Base-by-base conservation (phyloP, 2,888 invertebrate species). In the Norana najaformis region DNA sequence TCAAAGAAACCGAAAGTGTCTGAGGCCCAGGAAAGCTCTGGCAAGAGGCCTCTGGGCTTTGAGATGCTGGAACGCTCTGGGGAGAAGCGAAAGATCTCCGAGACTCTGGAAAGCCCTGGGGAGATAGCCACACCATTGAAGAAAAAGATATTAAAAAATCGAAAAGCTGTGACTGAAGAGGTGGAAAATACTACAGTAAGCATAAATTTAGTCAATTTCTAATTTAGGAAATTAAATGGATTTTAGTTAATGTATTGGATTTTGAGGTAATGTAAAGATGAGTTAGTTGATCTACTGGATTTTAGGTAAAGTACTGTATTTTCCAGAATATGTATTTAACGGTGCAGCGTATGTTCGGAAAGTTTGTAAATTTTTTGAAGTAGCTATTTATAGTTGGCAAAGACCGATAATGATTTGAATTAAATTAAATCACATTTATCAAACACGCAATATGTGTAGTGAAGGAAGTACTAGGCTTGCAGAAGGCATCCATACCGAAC, bases 111-210 rank as follows among this genome's bases (percentile, higher is more conserved):
- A 85, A 8, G 37, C 16, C 35, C 35, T 23, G 37, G 35, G 18
- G 69, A 69, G n/a, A 1, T 13, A 69, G 30, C 69, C 69, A 69
- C 69, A 8, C 36, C 13, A 23, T 14, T 85, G 36, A 85, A 36
- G 85, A 85, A 85, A 85, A 85, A 36, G 85, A 37, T 36, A 85
- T n/a, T 85, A 20, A 85, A 37, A n/a, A 85, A 85, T 85, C 85
- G 85, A 37, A 85, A 37, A 23, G 35, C 36, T 36, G 36, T 35
- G 5, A 37, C 36, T 13, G 85, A 37, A 30, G 69, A 69, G 69
- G 30, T 69, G 30, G 30, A 1, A n/a, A 69, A 69, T 69, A 69
- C 69, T 69, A 13, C 13, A n/a, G 69, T 69, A 69, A 69, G 69
- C 11, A 69, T 69, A 69, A 69, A n/a, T n/a, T 69, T 69, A 11